Evolutionary conservation across 1,140 invertebrate genomes (phyloP).

Genomic region (Cydia fagiglandana): DNA sequence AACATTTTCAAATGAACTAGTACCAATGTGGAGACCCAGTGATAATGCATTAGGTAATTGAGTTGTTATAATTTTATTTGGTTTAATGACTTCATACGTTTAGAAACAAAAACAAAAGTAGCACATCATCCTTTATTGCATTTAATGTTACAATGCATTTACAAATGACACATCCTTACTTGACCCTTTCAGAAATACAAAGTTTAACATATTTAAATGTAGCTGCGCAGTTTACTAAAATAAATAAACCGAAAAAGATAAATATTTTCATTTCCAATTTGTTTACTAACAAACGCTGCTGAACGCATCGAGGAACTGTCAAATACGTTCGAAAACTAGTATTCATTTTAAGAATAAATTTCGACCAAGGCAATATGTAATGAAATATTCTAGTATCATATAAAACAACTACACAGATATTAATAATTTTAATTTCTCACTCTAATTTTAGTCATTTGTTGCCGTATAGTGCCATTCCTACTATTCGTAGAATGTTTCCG

Average conservation of each 20-base stretch:
- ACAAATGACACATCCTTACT: no score
- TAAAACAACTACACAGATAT: neutral
- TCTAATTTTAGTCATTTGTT: neutral
- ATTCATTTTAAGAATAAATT: neutral
- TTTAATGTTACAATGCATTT: no score
- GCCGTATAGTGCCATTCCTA: neutral
- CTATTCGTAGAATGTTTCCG: neutral
- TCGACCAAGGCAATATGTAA: neutral
- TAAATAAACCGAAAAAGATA: neutral
- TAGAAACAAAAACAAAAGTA: no score
- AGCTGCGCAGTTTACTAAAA: neutral
- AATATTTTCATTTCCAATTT: neutral
- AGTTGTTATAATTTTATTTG: no score
- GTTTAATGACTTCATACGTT: no score
- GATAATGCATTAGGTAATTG: no score
- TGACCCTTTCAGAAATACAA: no score
- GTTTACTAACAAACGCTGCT: slow-evolving; percentile 6
- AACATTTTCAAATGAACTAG: no score
- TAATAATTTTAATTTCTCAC: neutral
- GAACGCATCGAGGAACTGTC: neutral
- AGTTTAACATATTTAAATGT: no score
- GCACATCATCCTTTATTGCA: no score
- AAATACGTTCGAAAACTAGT: neutral
- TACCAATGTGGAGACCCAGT: no score
- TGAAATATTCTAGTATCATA: neutral